These are phyloP conservation scores for Drosophila gunungcola DNA, from an alignment of 1,140 invertebrate genomes.

Conservation along the genomic window DNA sequence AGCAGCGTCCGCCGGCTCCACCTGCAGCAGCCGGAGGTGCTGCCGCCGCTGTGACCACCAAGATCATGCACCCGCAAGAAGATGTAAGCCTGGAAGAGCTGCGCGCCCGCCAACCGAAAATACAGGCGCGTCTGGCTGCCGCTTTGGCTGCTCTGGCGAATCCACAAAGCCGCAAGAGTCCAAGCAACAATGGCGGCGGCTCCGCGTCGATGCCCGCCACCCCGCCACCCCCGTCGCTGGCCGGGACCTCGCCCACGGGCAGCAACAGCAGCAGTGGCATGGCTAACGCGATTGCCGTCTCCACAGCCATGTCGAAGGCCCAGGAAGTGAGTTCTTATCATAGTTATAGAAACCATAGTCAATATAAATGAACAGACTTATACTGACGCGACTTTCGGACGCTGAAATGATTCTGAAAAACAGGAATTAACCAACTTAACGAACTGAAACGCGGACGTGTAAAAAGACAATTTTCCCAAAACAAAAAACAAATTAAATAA, in stretches of 20 bases:
- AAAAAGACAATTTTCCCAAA: conserved; percentile 40
- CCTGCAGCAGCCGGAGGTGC: conserved; percentile 49
- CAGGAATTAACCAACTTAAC: conserved; percentile 20
- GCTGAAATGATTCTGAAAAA: conserved; percentile 44
- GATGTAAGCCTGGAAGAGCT: conserved; percentile 97
- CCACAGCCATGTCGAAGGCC: conserved; percentile 84
- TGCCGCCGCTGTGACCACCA: conserved; percentile 89
- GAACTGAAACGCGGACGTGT: conserved; percentile 36
- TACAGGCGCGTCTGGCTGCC: conserved; percentile 84
- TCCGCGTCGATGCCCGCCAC: conserved; percentile 63
- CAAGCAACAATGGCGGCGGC: conserved; percentile 46
- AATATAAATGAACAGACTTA: conserved; percentile 77
- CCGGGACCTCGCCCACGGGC: conserved; percentile 73
- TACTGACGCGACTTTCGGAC: conserved; percentile 22
- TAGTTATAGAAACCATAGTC: conserved; percentile 85
- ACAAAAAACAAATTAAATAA: conserved; percentile 19
- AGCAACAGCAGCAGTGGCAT: conserved; percentile 58
- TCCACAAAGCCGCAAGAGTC: conserved; percentile 69
- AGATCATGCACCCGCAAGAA: conserved; percentile 97
- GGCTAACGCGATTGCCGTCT: conserved; percentile 73
- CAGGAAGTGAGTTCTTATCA: conserved; percentile 85
- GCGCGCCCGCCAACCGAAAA: conserved; percentile 90
- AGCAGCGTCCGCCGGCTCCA: conserved; percentile 54
- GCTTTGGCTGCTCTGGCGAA: conserved; percentile 73
- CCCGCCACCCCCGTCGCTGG: conserved; percentile 63